phyloP scores from a whole-genome alignment of 2,888 invertebrate genomes.

The Oscheius sp. region DNA sequence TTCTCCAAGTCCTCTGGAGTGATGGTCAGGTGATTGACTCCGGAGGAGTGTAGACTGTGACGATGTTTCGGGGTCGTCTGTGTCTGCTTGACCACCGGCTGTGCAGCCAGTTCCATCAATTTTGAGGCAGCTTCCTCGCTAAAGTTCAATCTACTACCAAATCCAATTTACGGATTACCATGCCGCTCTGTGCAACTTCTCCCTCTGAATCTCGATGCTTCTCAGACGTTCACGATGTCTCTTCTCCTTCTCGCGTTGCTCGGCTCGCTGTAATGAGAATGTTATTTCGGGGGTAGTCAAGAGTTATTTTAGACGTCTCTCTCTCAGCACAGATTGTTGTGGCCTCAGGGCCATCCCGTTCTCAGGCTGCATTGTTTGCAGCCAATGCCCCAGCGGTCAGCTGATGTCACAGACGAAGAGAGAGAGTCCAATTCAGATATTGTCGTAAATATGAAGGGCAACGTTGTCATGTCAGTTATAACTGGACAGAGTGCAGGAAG shows the following conservation, averaged over 20 bases:
- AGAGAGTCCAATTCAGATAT: no score
- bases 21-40: slow-evolving; percentile 34
- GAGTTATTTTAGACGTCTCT: neutral
- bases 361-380: neutral
- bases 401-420: no score
- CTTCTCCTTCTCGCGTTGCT: slow-evolving; percentile 69
- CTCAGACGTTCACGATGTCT: slow-evolving; percentile 64
- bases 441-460: no score
- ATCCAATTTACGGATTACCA: slow-evolving; percentile 45
- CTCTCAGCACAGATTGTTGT: neutral
- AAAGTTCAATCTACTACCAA: slow-evolving; percentile 33
- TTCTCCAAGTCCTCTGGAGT: slow-evolving; percentile 38
- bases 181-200: slow-evolving; percentile 62
- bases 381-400: neutral
- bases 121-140: slow-evolving; percentile 59
- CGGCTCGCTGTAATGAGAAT: slow-evolving; percentile 60
- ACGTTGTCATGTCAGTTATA: no score
- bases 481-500: no score
- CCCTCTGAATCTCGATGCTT: slow-evolving; percentile 65
- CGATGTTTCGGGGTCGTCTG: slow-evolving; percentile 35
- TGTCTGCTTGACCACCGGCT: slow-evolving; percentile 20
- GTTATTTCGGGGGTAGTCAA: neutral
- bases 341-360: slow-evolving; percentile 5
- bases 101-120: slow-evolving; percentile 52
- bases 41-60: slow-evolving; percentile 33